These are phyloP conservation scores for Pterobdella sp. DNA, from an alignment of 2,888 invertebrate genomes.

Conservation along the genomic window DNA sequence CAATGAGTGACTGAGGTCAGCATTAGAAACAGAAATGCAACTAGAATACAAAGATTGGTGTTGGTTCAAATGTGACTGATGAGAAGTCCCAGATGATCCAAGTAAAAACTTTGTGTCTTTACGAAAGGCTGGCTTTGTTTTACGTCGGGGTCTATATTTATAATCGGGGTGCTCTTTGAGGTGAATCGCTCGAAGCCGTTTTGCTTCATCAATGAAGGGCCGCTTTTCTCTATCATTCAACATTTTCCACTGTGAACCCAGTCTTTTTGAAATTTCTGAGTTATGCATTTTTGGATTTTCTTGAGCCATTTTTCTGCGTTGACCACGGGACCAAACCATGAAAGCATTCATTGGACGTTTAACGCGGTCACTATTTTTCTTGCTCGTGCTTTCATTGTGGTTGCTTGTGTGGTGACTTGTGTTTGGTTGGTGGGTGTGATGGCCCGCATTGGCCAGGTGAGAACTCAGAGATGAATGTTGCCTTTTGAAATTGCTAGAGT, in stretches of 20 bases:
- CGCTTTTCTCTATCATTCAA: constrained; percentile 88
- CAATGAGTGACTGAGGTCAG: constrained; percentile 14
- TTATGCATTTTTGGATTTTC: constrained; percentile 99
- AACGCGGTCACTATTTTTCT: constrained; percentile 61
- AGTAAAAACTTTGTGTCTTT: constrained; percentile 67
- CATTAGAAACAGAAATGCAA: constrained; percentile 3
- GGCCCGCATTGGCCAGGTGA: constrained; percentile 4
- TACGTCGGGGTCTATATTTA: constrained; percentile 87
- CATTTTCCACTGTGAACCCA: constrained; percentile 96
- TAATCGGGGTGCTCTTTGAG: constrained; percentile 99
- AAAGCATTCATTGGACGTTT: constrained; percentile 99
- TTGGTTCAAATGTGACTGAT: neutral
- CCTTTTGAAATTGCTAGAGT: neutral
- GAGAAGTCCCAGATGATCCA: constrained; percentile 8
- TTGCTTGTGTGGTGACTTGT: neutral
- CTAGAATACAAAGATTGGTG: constrained; percentile 23
- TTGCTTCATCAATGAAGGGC: constrained; percentile 98
- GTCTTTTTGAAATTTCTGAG: constrained; percentile 88
- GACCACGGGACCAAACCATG: constrained; percentile 98
- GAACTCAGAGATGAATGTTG: neutral
- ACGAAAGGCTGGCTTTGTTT: constrained; percentile 76
- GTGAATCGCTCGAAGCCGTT: constrained; percentile 88
- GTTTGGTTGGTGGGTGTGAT: neutral
- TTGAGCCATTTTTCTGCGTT: constrained; percentile 94
- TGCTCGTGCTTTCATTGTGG: neutral